phyloP scores from a whole-genome alignment of 2,797 vertebrate genomes.

The Cichlasoma orientale region DNA sequence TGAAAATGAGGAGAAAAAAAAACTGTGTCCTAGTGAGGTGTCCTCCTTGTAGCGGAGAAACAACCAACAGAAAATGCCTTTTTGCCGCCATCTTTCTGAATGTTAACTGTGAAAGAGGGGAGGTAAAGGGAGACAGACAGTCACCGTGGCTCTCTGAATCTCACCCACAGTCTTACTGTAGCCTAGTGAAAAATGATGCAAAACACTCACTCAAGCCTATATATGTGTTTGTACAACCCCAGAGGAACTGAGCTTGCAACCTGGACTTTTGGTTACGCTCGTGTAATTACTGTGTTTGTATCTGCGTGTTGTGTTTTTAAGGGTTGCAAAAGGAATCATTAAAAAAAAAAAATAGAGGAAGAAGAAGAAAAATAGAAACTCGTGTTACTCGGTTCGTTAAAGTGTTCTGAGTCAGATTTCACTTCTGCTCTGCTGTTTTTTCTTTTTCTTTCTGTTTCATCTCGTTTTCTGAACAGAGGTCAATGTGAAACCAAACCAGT shows the following conservation, averaged over 20 bases:
- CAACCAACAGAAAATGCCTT: constrained; percentile 75
- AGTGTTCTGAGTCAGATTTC: constrained; percentile 18
- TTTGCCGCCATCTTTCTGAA: constrained; percentile 80
- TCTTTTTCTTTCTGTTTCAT: constrained; percentile 14
- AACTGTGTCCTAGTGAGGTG: constrained; percentile 57
- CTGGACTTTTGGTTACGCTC: constrained; percentile 33
- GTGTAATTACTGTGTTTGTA: constrained; percentile 54
- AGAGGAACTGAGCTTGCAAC: constrained; percentile 37
- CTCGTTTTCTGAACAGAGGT: constrained; percentile 27
- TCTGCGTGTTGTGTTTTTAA: constrained; percentile 44
- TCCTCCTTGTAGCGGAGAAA: constrained; percentile 72
- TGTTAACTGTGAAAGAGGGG: constrained; percentile 75
- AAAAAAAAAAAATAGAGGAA: not conserved
- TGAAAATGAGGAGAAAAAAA: constrained; percentile 50
- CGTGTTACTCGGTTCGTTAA: constrained; percentile 6
- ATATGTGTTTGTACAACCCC: constrained; percentile 55
- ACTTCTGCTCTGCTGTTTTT: constrained; percentile 20
- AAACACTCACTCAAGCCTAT: constrained; percentile 77
- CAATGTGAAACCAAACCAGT: constrained; percentile 56
- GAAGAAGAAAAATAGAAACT: not conserved
- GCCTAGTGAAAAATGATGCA: constrained; percentile 76
- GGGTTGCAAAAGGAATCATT: constrained; percentile 53
- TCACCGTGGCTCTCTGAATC: constrained; percentile 56
- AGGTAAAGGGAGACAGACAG: constrained; percentile 51
- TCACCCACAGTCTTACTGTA: constrained; percentile 80